Evolutionary conservation across 1,140 invertebrate genomes (phyloP), one percentile per base, ranked within the genome.

Genomic region (Mizuhopecten yessoensis): DNA sequence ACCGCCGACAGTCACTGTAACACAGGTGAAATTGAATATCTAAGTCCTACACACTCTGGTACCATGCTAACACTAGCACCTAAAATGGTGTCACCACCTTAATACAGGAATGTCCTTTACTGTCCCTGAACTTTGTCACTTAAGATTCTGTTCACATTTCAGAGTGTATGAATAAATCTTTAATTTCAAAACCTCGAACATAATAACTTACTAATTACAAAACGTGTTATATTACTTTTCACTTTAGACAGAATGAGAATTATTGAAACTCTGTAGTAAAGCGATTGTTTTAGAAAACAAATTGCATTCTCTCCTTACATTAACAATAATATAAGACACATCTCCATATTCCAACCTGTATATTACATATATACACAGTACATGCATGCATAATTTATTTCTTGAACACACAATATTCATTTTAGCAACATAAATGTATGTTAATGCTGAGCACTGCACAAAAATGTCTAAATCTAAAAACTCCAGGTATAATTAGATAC

Each of bases 201-300:
- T 75, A 17, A 75, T 75, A 75, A n/a, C n/a, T n/a, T n/a, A 75
- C n/a, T 75, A 29, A 75, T 75, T 29, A 75, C n/a, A 45, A 45
- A 45, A 7, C 13, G 10, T 45, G 17, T 45, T 45, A 45, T 20
- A 45, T 45, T 45, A 45, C 57, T 17, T 29, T 29, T 29, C 57
- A 7, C 9, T 75, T 75, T 75, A 1, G 57, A 75, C 57, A 75
- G n/a, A 75, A n/a, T n/a, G n/a, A n/a, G n/a, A n/a, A 75, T 29
- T 75, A 75, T 75, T 75, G 0, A 75, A 75, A 75, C 42, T 45
- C 42, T 45, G 42, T 13, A 13, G 9, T 45, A 45, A 17, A 45
- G 10, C 9, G 42, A 20, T 45, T 17, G 0, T 45, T 45, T 45
- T 45, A 45, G 42, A 45, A 45, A 45, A 75, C 2, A 57, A n/a